Conservation (phyloP, 2,888 invertebrate genomes). For the Melanchra persicariae region DNA sequence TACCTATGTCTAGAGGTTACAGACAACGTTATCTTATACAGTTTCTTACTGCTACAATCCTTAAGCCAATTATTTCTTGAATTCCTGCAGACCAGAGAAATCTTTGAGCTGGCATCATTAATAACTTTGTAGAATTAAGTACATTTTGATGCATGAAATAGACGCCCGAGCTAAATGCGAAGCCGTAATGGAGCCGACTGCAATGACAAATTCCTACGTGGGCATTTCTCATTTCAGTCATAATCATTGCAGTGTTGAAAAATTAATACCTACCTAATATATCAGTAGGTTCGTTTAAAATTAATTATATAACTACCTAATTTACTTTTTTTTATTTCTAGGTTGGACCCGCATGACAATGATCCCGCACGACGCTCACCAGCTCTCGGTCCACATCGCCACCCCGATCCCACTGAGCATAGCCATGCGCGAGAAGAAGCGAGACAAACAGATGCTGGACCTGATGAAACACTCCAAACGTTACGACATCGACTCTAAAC, state of each 20-base stretch:
- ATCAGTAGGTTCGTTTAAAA: no score
- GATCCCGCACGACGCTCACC: slow-evolving; percentile 84
- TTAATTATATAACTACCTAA: no score
- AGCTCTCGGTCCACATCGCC: slow-evolving; percentile 81
- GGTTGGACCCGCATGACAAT: slow-evolving; percentile 85
- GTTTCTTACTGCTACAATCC: background rate
- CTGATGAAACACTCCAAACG: slow-evolving; percentile 81
- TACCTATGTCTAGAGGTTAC: slow-evolving; percentile 3
- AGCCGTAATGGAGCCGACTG: no score
- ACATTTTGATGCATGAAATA: no score
- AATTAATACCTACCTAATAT: no score
- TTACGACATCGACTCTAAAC: slow-evolving; percentile 77
- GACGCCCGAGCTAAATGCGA: no score
- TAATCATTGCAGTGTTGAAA: no score
- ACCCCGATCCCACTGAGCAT: slow-evolving; percentile 82
- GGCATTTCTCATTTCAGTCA: no score
- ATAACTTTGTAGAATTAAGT: background rate
- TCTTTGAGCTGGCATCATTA: background rate
- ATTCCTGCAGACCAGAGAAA: background rate
- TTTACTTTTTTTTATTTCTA: no score
- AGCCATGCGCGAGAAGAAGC: slow-evolving; percentile 81
- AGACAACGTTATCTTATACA: background rate
- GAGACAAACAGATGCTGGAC: slow-evolving; percentile 82
- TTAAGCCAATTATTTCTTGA: no score
- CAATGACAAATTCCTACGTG: no score